Percentiles rank a stretch among this genome's conserved stretches.
Evolutionary conservation across 2,888 invertebrate species (phyloP).

Genomic region (Nycteola revayana): DNA sequence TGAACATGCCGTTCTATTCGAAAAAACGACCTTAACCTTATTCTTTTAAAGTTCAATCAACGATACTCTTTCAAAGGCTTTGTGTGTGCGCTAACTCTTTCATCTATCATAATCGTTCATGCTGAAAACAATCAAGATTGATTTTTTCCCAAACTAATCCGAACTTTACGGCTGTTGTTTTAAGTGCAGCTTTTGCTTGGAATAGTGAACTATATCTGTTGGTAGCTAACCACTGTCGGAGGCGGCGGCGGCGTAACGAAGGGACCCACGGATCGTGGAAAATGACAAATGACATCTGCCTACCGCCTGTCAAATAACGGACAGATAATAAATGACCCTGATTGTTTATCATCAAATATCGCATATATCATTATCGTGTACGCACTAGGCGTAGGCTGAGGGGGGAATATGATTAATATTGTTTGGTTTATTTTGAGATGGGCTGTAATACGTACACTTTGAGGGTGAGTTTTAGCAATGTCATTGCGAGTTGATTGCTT

Average conservation of each 20-base stretch:
- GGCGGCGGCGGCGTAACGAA: slow-evolving; percentile 81
- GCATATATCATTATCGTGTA: slow-evolving; percentile 81
- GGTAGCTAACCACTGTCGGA: slow-evolving; percentile 71
- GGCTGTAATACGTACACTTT: slow-evolving; percentile 68
- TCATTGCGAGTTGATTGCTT: slow-evolving; percentile 66
- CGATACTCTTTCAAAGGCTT: slow-evolving; percentile 48
- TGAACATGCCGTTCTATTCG: slow-evolving; percentile 33
- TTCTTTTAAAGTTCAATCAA: slow-evolving; percentile 47
- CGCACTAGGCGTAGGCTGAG: slow-evolving; percentile 60
- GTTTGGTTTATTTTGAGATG: slow-evolving; percentile 77
- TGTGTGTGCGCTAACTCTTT: slow-evolving; percentile 81
- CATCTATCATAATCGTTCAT: slow-evolving; percentile 83
- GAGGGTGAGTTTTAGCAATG: slow-evolving; percentile 63
- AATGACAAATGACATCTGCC: slow-evolving; percentile 87
- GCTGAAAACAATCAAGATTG: slow-evolving; percentile 82
- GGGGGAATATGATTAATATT: slow-evolving; percentile 76
- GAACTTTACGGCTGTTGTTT: slow-evolving; percentile 28
- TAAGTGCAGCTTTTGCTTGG: slow-evolving; percentile 42
- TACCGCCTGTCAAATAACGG: slow-evolving; percentile 85
- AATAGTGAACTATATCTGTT: slow-evolving; percentile 56
- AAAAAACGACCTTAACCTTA: slow-evolving; percentile 49
- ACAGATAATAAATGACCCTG: slow-evolving; percentile 85
- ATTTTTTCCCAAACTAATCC: slow-evolving; percentile 48
- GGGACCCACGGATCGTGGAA: slow-evolving; percentile 81
- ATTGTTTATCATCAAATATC: slow-evolving; percentile 84